Base-by-base conservation (phyloP, 2,113 vertebrate species). In the Cariama cristata region DNA sequence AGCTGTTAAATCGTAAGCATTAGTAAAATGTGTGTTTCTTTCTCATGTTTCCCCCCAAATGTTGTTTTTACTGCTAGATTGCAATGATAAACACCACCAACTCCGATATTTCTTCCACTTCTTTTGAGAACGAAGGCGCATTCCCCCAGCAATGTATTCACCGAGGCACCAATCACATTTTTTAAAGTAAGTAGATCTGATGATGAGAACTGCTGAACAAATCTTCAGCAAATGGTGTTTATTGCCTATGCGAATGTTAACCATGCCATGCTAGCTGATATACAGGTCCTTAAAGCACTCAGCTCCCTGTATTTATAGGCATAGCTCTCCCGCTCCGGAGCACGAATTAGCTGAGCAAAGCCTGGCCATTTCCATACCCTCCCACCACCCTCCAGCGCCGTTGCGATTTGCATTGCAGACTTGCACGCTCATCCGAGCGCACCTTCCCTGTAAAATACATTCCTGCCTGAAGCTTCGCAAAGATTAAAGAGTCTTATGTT, bases 201-300 rank as follows among this genome's bases (percentile, higher is more conserved):
- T 96, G 92, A 97, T 94, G 82, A 95, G 93, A 94, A 96, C 55
- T 66, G 81, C 88, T 86, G 72, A 97, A 95, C 69, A 96, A 96
- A 92, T 91, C 73, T 86, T 89, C 89, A 68, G 79, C 87, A 97
- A 95, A 91, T 66, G 93, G 93, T 91, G 72, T 97, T 97, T 97
- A 95, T 95, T 85, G 85, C 96, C 91, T 90, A 59, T 73, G 92
- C 2, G 74, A 27, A 50, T 79, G 80, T 52, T 93, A 94, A 95
- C 82, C 5, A 13, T 38, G 88, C 84, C 79, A 76, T 3, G 3
- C 50, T 76, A 69, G 76, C 67, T 92, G 95, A 95, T 91, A 63
- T 93, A 90, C 75, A 62, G 76, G 71, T 84, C 79, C 77, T 93
- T 93, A 93, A 88, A 97, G 83, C 66, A 93, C 66, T 96, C 86